phyloP scores from a whole-genome alignment of 2,113 vertebrate genomes.

The Suricata suricatta region DNA sequence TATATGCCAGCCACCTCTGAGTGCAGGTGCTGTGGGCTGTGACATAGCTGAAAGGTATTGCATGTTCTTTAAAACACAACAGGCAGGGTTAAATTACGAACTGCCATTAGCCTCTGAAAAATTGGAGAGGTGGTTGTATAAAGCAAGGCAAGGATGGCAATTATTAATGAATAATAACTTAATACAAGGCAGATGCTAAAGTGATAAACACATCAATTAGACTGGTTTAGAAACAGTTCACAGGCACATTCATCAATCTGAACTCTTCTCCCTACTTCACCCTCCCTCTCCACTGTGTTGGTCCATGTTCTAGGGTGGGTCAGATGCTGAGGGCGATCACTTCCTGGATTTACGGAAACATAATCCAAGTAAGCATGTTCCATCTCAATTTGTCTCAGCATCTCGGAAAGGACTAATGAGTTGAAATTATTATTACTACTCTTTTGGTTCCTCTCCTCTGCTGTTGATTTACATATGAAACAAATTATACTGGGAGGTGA shows the following conservation, averaged over 20 bases:
- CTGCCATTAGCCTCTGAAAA: not conserved
- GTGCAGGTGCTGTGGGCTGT: not conserved
- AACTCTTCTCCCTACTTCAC: not conserved
- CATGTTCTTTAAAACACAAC: not conserved
- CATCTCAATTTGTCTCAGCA: constrained; percentile 33
- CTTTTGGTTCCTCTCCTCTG: constrained; percentile 46
- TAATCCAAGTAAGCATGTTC: constrained; percentile 43
- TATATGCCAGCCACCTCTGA: not conserved
- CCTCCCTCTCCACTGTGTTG: not conserved
- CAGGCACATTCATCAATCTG: constrained; percentile 32
- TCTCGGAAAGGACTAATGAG: constrained; percentile 52
- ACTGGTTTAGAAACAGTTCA: constrained; percentile 44
- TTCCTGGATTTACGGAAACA: constrained; percentile 30
- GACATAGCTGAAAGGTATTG: not conserved
- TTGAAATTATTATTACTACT: constrained; percentile 59
- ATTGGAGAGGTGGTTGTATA: constrained; percentile 34
- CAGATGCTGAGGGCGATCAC: not conserved
- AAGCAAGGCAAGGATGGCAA: constrained; percentile 21
- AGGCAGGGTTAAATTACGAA: not conserved
- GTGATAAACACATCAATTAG: constrained; percentile 67
- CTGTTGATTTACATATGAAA: constrained; percentile 67
- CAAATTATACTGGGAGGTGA: constrained; percentile 52
- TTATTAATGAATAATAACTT: constrained; percentile 70
- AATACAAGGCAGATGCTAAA: constrained; percentile 56
- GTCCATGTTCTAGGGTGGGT: not conserved